These are phyloP conservation scores for Tetranychus piercei DNA, from an alignment of 2,888 invertebrate genomes.

Conservation along the genomic window DNA sequence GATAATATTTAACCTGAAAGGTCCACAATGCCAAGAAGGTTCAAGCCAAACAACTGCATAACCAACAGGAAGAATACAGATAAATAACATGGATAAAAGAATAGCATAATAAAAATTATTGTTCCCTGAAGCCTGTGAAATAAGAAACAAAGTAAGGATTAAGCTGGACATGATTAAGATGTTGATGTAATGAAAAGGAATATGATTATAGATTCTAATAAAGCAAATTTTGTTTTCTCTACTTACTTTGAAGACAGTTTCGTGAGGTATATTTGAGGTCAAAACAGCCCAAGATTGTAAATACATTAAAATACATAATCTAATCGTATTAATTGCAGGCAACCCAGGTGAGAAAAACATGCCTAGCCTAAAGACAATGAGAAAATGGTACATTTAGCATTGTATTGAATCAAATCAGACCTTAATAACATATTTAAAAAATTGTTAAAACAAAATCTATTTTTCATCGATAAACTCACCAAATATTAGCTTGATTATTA, in stretches of 20 bases:
- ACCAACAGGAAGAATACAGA: constrained; percentile 84
- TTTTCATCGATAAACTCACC: constrained; percentile 38
- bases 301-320: constrained; percentile 81
- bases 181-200: constrained; percentile 2
- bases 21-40: constrained; percentile 91
- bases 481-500: constrained; percentile 91
- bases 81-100: constrained; percentile 74
- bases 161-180: no score
- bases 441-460: no score
- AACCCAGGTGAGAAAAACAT: constrained; percentile 92
- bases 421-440: no score
- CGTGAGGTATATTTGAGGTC: constrained; percentile 87
- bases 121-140: constrained; percentile 51
- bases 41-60: constrained; percentile 81
- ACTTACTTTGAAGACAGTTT: constrained; percentile 56
- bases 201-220: neutral
- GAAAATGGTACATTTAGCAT: no score
- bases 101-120: constrained; percentile 88
- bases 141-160: neutral
- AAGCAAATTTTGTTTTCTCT: neutral
- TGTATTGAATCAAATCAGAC: no score
- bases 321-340: constrained; percentile 67
- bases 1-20: constrained; percentile 47
- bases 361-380: constrained; percentile 47
- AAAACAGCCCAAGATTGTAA: constrained; percentile 86